These are phyloP conservation scores for Drosophila grimshawi DNA, from an alignment of 1,140 invertebrate genomes.

Conservation along the genomic window DNA sequence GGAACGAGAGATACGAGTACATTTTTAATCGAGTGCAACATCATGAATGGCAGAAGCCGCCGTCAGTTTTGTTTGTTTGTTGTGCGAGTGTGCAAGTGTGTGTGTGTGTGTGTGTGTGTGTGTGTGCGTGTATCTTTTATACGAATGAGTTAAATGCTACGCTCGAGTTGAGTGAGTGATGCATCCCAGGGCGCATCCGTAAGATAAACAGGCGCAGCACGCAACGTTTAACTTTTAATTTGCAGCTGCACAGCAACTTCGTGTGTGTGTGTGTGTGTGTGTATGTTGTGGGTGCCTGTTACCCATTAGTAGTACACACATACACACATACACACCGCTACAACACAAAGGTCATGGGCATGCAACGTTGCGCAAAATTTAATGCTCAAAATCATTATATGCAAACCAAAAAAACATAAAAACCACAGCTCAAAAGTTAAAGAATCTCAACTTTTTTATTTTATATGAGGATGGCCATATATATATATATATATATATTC, in stretches of 20 bases:
- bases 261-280: slow-evolving; percentile 26
- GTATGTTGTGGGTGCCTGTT: slow-evolving; percentile 32
- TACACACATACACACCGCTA: slow-evolving; percentile 1
- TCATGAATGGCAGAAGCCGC: slow-evolving; percentile 71
- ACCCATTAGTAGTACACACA: neutral
- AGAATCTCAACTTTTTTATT: neutral
- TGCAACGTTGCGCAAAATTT: slow-evolving; percentile 60
- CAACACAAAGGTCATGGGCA: slow-evolving; percentile 70
- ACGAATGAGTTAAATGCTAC: slow-evolving; percentile 82
- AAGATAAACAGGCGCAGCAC: slow-evolving; percentile 81
- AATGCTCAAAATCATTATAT: slow-evolving; percentile 63
- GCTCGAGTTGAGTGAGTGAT: slow-evolving; percentile 82
- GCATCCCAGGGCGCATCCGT: slow-evolving; percentile 81
- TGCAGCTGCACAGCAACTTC: slow-evolving; percentile 56
- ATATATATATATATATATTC: neutral
- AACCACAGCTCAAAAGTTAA: neutral
- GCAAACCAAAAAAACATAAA: slow-evolving; percentile 7
- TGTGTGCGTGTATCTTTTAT: slow-evolving; percentile 70
- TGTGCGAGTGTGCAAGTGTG: slow-evolving; percentile 11
- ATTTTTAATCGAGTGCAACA: slow-evolving; percentile 80
- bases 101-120: slow-evolving; percentile 22
- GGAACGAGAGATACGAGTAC: slow-evolving; percentile 47
- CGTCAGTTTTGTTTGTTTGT: slow-evolving; percentile 67
- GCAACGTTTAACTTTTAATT: slow-evolving; percentile 82
- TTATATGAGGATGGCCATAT: neutral